These are phyloP conservation scores for Macroglossus sobrinus DNA, from an alignment of 2,113 vertebrate genomes.

Conservation along the genomic window DNA sequence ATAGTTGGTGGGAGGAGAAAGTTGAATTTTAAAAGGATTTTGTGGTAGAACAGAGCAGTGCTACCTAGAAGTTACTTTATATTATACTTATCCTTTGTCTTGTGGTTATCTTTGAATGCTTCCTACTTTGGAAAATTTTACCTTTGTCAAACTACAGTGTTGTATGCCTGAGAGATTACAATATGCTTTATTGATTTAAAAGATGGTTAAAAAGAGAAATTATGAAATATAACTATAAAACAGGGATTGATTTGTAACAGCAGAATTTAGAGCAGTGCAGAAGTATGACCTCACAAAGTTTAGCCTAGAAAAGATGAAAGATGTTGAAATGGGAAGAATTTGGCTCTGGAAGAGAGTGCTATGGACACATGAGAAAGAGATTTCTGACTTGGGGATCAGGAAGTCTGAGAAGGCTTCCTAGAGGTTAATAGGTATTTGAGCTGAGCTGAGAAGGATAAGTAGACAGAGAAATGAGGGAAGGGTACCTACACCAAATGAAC, in stretches of 20 bases:
- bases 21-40: neutral
- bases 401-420: neutral
- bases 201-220: neutral
- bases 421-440: neutral
- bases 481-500: neutral
- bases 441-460: neutral
- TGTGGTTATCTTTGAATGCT: neutral
- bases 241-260: neutral
- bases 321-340: neutral
- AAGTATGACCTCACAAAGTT: neutral
- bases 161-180: neutral
- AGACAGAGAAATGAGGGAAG: neutral
- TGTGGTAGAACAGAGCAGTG: neutral
- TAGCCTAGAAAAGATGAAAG: neutral
- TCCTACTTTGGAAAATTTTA: neutral
- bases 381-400: neutral
- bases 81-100: neutral
- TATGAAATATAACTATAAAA: neutral
- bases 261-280: neutral
- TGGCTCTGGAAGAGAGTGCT: neutral
- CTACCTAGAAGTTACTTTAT: neutral
- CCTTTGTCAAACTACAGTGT: neutral
- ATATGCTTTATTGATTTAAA: neutral
- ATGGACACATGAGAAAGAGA: neutral
- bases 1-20: neutral